These are phyloP conservation scores for Benitochromis conjunctus DNA, from an alignment of 2,113 vertebrate genomes.

Conservation along the genomic window DNA sequence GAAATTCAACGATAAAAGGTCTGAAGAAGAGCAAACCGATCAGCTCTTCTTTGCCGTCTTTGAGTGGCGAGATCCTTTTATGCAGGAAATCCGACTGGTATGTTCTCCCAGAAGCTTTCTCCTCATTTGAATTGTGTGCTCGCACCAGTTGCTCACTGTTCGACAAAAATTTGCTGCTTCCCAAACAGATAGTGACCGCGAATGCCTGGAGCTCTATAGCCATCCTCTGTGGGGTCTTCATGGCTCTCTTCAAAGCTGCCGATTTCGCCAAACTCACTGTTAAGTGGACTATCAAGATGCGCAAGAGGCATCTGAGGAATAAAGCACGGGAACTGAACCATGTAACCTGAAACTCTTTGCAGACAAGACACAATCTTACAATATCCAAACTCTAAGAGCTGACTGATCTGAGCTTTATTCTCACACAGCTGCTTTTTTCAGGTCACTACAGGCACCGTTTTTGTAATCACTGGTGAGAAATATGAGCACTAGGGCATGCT, in stretches of 20 bases:
- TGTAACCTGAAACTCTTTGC: slow-evolving; percentile 72
- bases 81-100: slow-evolving; percentile 91
- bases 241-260: slow-evolving; percentile 95
- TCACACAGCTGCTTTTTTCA: not conserved
- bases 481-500: not conserved
- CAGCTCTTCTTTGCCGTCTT: slow-evolving; percentile 95
- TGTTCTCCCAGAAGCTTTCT: slow-evolving; percentile 20
- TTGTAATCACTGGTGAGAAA: not conserved
- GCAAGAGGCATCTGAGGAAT: slow-evolving; percentile 83
- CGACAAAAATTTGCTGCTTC: not conserved
- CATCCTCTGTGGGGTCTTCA: slow-evolving; percentile 92
- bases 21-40: slow-evolving; percentile 59
- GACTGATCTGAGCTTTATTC: not conserved
- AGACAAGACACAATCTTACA: not conserved
- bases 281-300: slow-evolving; percentile 93
- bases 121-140: not conserved
- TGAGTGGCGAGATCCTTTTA: slow-evolving; percentile 93
- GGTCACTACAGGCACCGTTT: not conserved
- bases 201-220: slow-evolving; percentile 93
- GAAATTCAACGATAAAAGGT: slow-evolving; percentile 88
- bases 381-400: not conserved
- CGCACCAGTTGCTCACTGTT: not conserved
- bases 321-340: slow-evolving; percentile 79
- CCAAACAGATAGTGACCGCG: slow-evolving; percentile 88
- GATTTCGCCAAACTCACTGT: slow-evolving; percentile 93